Conservation (phyloP, 64 coral and sea anemone species). For the Acropora tenuis region DNA sequence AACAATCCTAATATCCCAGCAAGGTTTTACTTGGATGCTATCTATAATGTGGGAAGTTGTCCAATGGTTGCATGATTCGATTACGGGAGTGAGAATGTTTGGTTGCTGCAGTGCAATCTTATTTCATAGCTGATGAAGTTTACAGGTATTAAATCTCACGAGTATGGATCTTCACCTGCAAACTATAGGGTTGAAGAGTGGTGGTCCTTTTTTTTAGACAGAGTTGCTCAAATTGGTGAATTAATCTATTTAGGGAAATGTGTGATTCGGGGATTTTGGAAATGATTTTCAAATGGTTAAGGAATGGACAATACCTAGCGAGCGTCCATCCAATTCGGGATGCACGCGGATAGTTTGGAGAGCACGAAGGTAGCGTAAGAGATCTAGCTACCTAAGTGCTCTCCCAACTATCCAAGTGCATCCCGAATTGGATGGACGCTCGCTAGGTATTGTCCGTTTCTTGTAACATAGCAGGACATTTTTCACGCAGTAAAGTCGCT, state of each 20-base stretch:
- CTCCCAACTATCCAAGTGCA: no score
- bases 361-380: no score
- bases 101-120: constrained; percentile 6
- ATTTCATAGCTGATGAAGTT: background rate
- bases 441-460: no score
- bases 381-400: no score
- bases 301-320: no score
- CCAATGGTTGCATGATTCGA: background rate
- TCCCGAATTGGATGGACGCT: no score
- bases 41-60: constrained; percentile 5
- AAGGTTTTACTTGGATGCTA: background rate
- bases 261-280: background rate
- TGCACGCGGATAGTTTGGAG: no score
- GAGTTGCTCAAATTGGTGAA: constrained; percentile 13
- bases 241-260: constrained; percentile 34
- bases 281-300: constrained; percentile 29
- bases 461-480: no score
- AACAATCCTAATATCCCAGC: constrained; percentile 23
- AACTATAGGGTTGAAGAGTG: constrained; percentile 22
- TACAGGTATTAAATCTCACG: background rate
- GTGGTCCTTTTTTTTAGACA: constrained; percentile 22
- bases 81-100: constrained; percentile 34
- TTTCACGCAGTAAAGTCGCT: no score
- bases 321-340: no score
- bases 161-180: constrained; percentile 31